Evolutionary conservation across 2,888 invertebrate species (phyloP).

Genomic region (Sphinx pinastri): DNA sequence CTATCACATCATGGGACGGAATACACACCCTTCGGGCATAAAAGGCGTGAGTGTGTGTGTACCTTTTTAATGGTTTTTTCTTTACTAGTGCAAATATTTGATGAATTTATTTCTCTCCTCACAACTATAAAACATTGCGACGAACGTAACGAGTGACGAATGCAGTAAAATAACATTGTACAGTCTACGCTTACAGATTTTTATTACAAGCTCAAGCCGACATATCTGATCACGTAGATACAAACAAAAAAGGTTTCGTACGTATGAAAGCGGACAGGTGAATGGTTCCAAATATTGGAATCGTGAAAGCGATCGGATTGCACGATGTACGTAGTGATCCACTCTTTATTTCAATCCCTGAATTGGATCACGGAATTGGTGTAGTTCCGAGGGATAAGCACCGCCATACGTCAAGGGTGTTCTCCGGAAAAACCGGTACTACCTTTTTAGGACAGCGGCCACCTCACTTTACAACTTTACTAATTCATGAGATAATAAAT

Average conservation of each 20-base stretch:
- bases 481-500: constrained; percentile 61
- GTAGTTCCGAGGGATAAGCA: constrained; percentile 74
- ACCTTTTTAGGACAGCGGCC: constrained; percentile 42
- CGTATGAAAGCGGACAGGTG: constrained; percentile 28
- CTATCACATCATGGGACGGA: no score
- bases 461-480: constrained; percentile 56
- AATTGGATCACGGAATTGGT: constrained; percentile 69
- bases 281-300: constrained; percentile 32
- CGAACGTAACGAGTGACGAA: no score
- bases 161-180: no score
- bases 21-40: no score
- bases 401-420: constrained; percentile 61
- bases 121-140: no score
- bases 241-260: constrained; percentile 20
- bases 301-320: constrained; percentile 42
- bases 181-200: no score
- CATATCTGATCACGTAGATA: constrained; percentile 2
- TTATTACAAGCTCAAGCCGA: background rate
- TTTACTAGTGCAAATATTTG: no score
- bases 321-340: constrained; percentile 40
- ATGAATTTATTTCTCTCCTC: no score
- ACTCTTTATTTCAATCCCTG: constrained; percentile 63
- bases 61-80: no score
- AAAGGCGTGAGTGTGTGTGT: no score
- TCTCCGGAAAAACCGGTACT: constrained; percentile 46